Percentiles rank a stretch among this genome's conserved stretches.
phyloP scores from a whole-genome alignment of 2,888 invertebrate species.

The Thelaira solivaga region DNA sequence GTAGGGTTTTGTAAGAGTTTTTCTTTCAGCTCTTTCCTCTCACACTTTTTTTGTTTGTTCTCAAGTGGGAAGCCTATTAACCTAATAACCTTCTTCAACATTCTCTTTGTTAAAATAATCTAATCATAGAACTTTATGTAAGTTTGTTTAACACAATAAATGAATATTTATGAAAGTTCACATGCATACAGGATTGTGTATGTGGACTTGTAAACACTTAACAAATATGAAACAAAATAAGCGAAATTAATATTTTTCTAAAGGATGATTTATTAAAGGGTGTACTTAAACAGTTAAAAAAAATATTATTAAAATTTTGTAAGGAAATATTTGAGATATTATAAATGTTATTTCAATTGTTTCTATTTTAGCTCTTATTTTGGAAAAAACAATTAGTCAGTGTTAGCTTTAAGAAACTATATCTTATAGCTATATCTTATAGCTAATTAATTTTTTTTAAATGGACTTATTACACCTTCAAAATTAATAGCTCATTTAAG shows the following conservation, averaged over 20 bases:
- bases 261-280: no score
- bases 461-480: no score
- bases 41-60: constrained; percentile 1
- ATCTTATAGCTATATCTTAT: no score
- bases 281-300: no score
- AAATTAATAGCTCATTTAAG: no score
- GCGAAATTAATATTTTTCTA: constrained; percentile 1
- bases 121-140: neutral
- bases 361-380: no score
- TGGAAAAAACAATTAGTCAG: no score
- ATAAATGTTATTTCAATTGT: no score
- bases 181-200: neutral
- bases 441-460: no score
- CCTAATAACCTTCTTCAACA: constrained; percentile 49
- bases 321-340: no score
- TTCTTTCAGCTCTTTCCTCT: neutral
- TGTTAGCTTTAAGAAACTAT: no score
- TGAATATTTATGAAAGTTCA: constrained; percentile 30
- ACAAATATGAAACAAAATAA: constrained; percentile 7
- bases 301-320: no score
- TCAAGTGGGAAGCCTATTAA: constrained; percentile 47
- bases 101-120: constrained; percentile 31
- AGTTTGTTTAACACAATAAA: neutral
- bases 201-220: neutral
- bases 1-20: neutral